Evolutionary conservation across 2,888 invertebrate genomes (phyloP), one percentile per base, ranked within the genome.

Genomic region (Chalcosyrphus nemorum): DNA sequence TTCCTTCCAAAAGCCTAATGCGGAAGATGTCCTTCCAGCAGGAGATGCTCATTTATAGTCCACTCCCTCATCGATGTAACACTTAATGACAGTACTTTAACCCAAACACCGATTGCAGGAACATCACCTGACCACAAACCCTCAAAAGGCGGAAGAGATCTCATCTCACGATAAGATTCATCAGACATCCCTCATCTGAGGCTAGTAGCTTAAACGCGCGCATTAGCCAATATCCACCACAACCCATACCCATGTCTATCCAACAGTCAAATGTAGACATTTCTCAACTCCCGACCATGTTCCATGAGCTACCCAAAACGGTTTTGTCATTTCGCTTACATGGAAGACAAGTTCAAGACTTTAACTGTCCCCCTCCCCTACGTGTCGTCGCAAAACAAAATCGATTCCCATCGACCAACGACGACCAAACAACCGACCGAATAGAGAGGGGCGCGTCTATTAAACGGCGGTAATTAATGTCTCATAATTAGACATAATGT

Each of bases 401-500:
- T 65, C 66, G 50, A 50, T 77, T 68, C 59, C 54, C 54, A 77
- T 52, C 75, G 32, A 43, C 59, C 32, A 7, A 29, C 29, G 29
- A 29, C 29, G 29, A 4, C 2, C 7, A 29, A 7, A 29, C 75
- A 43, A 52, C 59, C 66, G 38, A 52, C 65, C 56, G 41, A 56
- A 63, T 15, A 24, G 15, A 57, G 72, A 70, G 80, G 84, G 74
- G 84, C 68, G 84, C 84, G 80, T 84, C 84, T 72, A 80, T 80
- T 84, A 84, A 84, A 84, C 80, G 74, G 68, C 72, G 52, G 84
- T 84, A 84, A 84, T 84, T 84, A 84, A 84, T 84, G 84, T 84
- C 84, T 84, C 84, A 84, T 84, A 84, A 84, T 84, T 84, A 84
- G 84, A 84, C 84, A 84, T 84, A 84, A 84, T 84, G 84, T 84